Percentiles rank a stretch among this genome's conserved stretches.
phyloP scores from a whole-genome alignment of 2,113 vertebrate genomes.

The Toxostoma redivivum region DNA sequence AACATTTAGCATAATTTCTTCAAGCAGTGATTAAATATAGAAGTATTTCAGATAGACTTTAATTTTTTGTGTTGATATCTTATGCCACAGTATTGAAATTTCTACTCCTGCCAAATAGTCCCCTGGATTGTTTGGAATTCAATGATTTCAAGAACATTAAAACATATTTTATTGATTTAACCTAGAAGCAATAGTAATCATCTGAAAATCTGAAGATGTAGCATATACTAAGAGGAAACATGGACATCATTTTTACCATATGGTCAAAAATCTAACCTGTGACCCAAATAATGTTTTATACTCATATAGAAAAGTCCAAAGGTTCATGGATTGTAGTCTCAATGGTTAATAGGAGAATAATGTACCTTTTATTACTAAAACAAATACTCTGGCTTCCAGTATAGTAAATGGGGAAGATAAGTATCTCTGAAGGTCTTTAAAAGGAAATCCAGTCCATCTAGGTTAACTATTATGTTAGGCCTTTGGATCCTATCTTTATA shows the following conservation, averaged over 20 bases:
- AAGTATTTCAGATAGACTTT: not conserved
- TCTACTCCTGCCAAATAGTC: not conserved
- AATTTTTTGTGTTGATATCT: not conserved
- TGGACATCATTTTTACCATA: not conserved
- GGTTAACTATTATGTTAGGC: not conserved
- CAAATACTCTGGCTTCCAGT: not conserved
- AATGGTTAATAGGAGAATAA: not conserved
- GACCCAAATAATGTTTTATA: not conserved
- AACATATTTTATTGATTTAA: not conserved
- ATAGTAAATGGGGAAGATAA: not conserved
- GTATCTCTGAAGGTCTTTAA: not conserved
- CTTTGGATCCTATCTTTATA: not conserved
- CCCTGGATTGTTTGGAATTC: not conserved
- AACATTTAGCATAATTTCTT: not conserved
- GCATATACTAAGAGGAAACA: not conserved
- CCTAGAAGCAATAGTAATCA: not conserved
- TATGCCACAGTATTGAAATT: not conserved
- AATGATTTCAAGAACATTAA: not conserved
- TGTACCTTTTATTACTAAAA: not conserved
- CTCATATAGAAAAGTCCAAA: not conserved
- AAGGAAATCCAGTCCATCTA: not conserved
- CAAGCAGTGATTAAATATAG: not conserved
- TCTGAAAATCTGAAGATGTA: not conserved
- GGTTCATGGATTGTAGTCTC: not conserved
- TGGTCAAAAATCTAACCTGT: not conserved